Evolutionary conservation across 2,888 invertebrate species (phyloP).

Genomic region (Yponomeuta malinellus): DNA sequence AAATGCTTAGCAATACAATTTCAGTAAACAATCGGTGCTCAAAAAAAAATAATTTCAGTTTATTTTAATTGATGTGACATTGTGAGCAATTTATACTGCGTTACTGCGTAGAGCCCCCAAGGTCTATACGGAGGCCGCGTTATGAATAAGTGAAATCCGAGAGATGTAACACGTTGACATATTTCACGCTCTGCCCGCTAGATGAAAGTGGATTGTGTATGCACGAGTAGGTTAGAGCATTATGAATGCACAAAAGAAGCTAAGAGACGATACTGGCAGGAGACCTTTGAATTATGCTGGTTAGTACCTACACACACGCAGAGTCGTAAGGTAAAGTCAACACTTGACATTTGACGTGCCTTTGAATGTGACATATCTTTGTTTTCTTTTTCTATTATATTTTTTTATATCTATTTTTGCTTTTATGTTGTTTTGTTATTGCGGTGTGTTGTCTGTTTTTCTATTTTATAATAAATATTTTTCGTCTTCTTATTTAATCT

Average conservation of each 20-base stretch:
- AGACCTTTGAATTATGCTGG: background rate
- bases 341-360: too few relatives aligned
- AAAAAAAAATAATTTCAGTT: too few relatives aligned
- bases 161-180: slow-evolving; percentile 2
- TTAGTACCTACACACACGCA: background rate
- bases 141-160: slow-evolving; percentile 1
- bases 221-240: background rate
- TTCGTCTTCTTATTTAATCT: too few relatives aligned
- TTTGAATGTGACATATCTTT: too few relatives aligned
- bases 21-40: too few relatives aligned
- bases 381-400: too few relatives aligned
- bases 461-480: too few relatives aligned
- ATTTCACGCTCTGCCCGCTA: slow-evolving; percentile 3
- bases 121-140: slow-evolving; percentile 22
- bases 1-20: too few relatives aligned
- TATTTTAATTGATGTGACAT: background rate
- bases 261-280: background rate
- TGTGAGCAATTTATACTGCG: background rate
- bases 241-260: slow-evolving; percentile 6
- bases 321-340: background rate
- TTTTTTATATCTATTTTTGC: too few relatives aligned
- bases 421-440: too few relatives aligned
- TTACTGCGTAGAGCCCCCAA: background rate
- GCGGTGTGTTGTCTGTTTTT: too few relatives aligned
- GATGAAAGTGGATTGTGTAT: background rate